A percentile compares a stretch with the other conserved stretches of the same genome.
These are phyloP conservation scores for Sebastes jordani DNA, from an alignment of 2,797 vertebrate genomes.

Conservation along the genomic window DNA sequence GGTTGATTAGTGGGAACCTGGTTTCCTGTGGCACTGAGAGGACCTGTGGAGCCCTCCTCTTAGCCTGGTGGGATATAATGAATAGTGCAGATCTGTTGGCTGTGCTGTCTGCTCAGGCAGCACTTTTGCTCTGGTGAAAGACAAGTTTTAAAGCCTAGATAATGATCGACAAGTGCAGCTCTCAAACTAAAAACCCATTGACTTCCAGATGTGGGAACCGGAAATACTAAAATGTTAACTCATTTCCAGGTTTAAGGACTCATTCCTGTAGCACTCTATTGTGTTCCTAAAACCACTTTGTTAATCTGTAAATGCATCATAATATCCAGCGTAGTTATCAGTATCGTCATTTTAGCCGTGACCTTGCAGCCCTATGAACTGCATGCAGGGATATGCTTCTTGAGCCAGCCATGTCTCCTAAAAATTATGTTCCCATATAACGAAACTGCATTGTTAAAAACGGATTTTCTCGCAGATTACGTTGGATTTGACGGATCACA, in stretches of 20 bases:
- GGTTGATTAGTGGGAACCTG: constrained; percentile 67
- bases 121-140: constrained; percentile 12
- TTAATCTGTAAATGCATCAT: neutral
- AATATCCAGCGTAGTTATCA: neutral
- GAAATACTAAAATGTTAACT: too few species aligned
- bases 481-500: too few species aligned
- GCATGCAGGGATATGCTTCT: neutral
- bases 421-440: too few species aligned
- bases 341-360: neutral
- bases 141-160: constrained; percentile 19
- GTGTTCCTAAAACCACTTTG: constrained; percentile 4
- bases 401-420: neutral
- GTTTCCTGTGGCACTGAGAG: constrained; percentile 45
- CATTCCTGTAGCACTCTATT: neutral
- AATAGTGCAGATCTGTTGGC: constrained; percentile 23
- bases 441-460: too few species aligned
- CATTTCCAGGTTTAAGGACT: too few species aligned
- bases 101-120: constrained; percentile 24
- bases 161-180: constrained; percentile 27
- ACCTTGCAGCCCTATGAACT: constrained; percentile 5
- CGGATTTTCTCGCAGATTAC: too few species aligned
- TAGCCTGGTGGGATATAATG: constrained; percentile 52
- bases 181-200: neutral
- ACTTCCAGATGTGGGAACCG: too few species aligned
- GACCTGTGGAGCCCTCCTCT: constrained; percentile 46